Percentiles rank a stretch among this genome's conserved stretches.
Conservation (phyloP, 1,140 invertebrate genomes). For the Lasioglossum baleicum region DNA sequence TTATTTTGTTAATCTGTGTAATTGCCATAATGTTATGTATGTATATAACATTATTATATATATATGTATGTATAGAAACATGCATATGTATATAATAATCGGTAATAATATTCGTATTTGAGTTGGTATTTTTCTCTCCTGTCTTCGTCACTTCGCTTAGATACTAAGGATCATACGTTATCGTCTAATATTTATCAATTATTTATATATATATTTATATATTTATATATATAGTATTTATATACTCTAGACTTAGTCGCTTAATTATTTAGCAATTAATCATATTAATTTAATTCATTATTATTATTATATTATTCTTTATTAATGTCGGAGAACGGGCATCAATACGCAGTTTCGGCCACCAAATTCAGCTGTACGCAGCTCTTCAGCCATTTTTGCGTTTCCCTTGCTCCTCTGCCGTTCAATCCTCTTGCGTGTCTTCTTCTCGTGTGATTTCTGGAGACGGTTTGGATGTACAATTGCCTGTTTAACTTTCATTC, state of each 20-base stretch:
- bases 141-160: slow-evolving; percentile 60
- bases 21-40: slow-evolving; percentile 64
- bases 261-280: slow-evolving; percentile 78
- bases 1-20: slow-evolving; percentile 64
- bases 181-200: slow-evolving; percentile 75
- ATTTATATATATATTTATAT: slow-evolving; percentile 73
- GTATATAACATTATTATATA: no score
- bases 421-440: slow-evolving; percentile 6
- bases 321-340: slow-evolving; percentile 78
- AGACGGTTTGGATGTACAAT: slow-evolving; percentile 47
- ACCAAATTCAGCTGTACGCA: slow-evolving; percentile 42
- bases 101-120: slow-evolving; percentile 70
- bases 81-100: slow-evolving; percentile 55
- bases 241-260: slow-evolving; percentile 72
- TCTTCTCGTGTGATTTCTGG: slow-evolving; percentile 23
- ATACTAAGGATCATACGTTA: slow-evolving; percentile 73
- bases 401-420: slow-evolving; percentile 11
- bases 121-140: slow-evolving; percentile 72
- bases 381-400: slow-evolving; percentile 15
- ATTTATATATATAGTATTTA: slow-evolving; percentile 69
- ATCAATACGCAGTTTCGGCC: slow-evolving; percentile 74
- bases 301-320: slow-evolving; percentile 75
- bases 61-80: no score
- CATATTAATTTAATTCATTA: slow-evolving; percentile 75
- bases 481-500: slow-evolving; percentile 32